A percentile compares a stretch with the other conserved stretches of the same genome.
Evolutionary conservation across 2,113 vertebrate species (phyloP).

Genomic region (Bungarus multicinctus): DNA sequence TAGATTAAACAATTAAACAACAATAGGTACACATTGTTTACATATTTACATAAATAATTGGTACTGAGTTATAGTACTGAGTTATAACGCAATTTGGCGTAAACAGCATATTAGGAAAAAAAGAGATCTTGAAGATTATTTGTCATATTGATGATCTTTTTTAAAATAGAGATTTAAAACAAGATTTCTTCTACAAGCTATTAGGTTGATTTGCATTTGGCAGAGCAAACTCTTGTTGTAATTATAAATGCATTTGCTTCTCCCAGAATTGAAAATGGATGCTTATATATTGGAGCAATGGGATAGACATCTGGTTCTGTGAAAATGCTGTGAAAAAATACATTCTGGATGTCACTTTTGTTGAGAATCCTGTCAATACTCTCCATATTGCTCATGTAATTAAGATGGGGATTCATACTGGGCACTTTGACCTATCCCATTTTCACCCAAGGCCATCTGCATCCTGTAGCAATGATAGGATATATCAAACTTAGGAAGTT

Average conservation of each 20-base stretch:
- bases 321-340: background rate
- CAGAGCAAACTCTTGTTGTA: background rate
- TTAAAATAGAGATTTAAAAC: background rate
- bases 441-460: background rate
- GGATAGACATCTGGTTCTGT: background rate
- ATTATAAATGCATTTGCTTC: constrained; percentile 2
- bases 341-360: background rate
- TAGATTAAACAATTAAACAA: background rate
- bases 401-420: background rate
- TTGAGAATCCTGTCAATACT: background rate
- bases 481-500: background rate
- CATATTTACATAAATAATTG: background rate
- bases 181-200: background rate
- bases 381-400: background rate
- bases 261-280: background rate
- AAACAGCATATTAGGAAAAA: background rate
- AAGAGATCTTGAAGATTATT: background rate
- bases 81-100: background rate
- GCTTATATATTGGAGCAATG: background rate
- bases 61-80: too few relatives aligned
- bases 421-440: background rate
- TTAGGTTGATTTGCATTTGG: background rate
- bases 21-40: background rate
- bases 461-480: background rate
- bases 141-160: background rate